Base-by-base conservation (phyloP, 2,888 invertebrate species). In the Nephrocerus scutellatus region DNA sequence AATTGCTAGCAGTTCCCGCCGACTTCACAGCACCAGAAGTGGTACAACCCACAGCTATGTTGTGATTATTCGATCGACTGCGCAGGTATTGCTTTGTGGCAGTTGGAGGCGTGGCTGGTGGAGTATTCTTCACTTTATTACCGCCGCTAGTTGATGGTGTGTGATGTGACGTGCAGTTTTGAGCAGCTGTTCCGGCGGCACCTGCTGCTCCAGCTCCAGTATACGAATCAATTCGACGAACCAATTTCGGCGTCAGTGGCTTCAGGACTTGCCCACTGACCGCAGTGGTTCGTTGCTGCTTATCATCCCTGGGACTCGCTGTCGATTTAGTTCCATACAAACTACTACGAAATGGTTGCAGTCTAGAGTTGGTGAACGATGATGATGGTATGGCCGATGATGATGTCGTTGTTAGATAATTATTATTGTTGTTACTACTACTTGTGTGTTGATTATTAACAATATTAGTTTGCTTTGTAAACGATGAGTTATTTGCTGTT, bases 221-320 rank as follows among this genome's bases (percentile, higher is more conserved):
- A 52, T 60, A 36, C 43, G 49, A 22, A 43, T 66, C 68, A 29
- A 68, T 66, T 42, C 68, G 63, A 19, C 62, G 56, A 25, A 63
- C 63, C 16, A 67, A 51, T 47, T 68, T 65, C 5, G 66, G 68
- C 22, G 68, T 66, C 13, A 66, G 44, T 16, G 68, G 68, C 36
- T 67, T 65, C 4, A 68, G 56, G 13, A 47, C 38, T 34, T 18
- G 38, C 30, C 12, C 33, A 31, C 28, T 36, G 24, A 25, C 42
- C 43, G 22, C 39, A 42, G 21, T 49, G 35, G 22, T 36, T 32
- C 28, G 28, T 39, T 21, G 39, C 36, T 24, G 40, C 35, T 39
- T 25, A 14, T 9, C n/a, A n/a, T n/a, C n/a, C n/a, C n/a, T n/a
- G n/a, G n/a, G n/a, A n/a, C 42, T 49, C 49, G 18, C 41, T 37